Evolutionary conservation across 2,888 invertebrate genomes (phyloP), one percentile per base, ranked within the genome.

Genomic region (Selenia dentaria): DNA sequence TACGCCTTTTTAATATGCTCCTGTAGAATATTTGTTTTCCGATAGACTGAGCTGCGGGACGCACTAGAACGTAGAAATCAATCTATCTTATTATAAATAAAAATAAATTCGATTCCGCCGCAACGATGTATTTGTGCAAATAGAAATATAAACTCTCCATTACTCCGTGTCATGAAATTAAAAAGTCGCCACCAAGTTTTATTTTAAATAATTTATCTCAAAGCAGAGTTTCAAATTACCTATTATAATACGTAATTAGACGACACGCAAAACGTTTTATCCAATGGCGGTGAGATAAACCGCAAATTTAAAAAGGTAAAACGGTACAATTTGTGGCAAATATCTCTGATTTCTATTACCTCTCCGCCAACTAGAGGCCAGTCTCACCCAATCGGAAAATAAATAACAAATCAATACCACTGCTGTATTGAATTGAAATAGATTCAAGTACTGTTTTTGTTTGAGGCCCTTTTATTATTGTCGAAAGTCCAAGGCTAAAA

Each of bases 261-360:
- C 26, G 32, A 49, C 52, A 53, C 32, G 38, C 41, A 42, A 53
- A 48, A 27, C 41, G 41, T 53, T 53, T 53, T 50, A 49, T 40
- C 35, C 37, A 29, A 25, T 14, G 36, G 41, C 28, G 31, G 39
- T 28, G 18, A 48, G 42, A 41, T 32, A 37, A 42, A 37, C 36
- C 36, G 18, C 33, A 25, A 5, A 35, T 22, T 20, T 8, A 25
- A 25, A n/a, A 13, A 16, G 29, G 9, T 9, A 38, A 31, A 38
- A 18, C 9, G 16, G 20, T 16, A 9, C 16, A 2, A 10, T 16
- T 26, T 16, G 14, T n/a, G 1, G 6, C 8, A 8, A 8, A 22
- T 22, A 8, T 22, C 22, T 8, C 22, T 10, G 9, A 10, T 26
- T 16, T 25, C 16, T 26, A 10, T 35, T 24, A 10, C 10, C 27